These are phyloP conservation scores for Lampropteryx suffumata DNA, from an alignment of 2,888 invertebrate species.

Conservation along the genomic window DNA sequence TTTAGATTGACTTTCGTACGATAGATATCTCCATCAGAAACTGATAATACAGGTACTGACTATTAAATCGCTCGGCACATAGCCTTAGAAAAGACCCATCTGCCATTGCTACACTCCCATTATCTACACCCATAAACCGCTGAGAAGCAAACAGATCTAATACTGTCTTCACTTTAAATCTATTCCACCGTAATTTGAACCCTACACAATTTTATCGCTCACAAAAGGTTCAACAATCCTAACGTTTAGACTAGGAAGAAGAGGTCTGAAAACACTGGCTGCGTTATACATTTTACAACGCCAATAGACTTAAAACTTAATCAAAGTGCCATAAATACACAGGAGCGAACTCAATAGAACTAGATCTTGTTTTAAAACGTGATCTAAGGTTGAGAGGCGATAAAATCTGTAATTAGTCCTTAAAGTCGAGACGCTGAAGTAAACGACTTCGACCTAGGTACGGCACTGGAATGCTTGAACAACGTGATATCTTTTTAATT, in stretches of 20 bases:
- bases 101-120: slow-evolving; percentile 65
- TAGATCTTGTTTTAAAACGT: slow-evolving; percentile 15
- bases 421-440: slow-evolving; percentile 1
- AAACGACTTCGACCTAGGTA: slow-evolving; percentile 2
- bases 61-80: slow-evolving; percentile 38
- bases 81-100: slow-evolving; percentile 60
- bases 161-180: slow-evolving; percentile 59
- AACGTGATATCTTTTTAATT: no score
- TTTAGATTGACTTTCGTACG: no score
- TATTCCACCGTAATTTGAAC: slow-evolving; percentile 48
- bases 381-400: slow-evolving; percentile 12
- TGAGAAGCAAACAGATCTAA: slow-evolving; percentile 69
- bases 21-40: no score
- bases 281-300: slow-evolving; percentile 56
- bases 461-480: neutral
- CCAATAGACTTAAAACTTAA: slow-evolving; percentile 63
- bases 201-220: slow-evolving; percentile 28
- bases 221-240: slow-evolving; percentile 13
- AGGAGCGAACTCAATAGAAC: slow-evolving; percentile 37
- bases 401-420: slow-evolving; percentile 16
- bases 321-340: slow-evolving; percentile 67
- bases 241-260: slow-evolving; percentile 4
- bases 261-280: slow-evolving; percentile 44
- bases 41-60: no score
- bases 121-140: slow-evolving; percentile 72